Percentiles rank a stretch among this genome's conserved stretches.
phyloP scores from a whole-genome alignment of 2,797 vertebrate genomes.

The Morelia viridis region DNA sequence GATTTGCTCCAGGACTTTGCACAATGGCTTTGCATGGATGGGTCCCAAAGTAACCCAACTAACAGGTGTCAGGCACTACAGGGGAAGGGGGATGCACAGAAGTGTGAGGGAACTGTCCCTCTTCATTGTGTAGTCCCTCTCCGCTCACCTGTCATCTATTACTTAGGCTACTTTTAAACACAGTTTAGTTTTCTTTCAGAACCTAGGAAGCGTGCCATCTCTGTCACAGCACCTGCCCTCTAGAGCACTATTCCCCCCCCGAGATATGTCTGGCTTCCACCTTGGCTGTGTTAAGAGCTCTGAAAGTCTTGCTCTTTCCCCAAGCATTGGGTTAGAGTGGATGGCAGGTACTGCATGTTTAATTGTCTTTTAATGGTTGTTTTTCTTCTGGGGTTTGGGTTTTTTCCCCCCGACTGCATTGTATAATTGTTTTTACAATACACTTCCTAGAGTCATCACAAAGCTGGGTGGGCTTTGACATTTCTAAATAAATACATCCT shows the following conservation, averaged over 20 bases:
- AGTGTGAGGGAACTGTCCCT: background rate
- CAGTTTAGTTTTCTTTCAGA: background rate
- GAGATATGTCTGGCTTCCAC: background rate
- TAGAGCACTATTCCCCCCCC: background rate
- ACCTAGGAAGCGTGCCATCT: background rate
- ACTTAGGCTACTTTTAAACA: background rate
- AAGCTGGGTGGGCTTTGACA: background rate
- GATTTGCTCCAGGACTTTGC: background rate
- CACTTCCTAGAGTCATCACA: background rate
- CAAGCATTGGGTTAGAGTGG: background rate
- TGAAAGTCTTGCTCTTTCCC: background rate
- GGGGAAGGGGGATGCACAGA: background rate
- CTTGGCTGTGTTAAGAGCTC: background rate
- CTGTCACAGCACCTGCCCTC: background rate
- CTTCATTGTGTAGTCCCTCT: background rate
- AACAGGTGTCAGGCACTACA: background rate
- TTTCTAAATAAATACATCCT: background rate
- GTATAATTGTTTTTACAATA: background rate
- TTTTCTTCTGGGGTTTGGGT: background rate
- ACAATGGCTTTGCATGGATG: background rate
- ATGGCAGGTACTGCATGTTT: background rate
- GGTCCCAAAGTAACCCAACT: background rate
- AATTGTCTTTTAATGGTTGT: background rate
- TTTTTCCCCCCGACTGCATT: background rate
- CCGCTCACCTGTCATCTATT: background rate